Evolutionary conservation across 2,797 vertebrate genomes (phyloP), one percentile per base, ranked within the genome.

Genomic region (Pangasius larnaudii): DNA sequence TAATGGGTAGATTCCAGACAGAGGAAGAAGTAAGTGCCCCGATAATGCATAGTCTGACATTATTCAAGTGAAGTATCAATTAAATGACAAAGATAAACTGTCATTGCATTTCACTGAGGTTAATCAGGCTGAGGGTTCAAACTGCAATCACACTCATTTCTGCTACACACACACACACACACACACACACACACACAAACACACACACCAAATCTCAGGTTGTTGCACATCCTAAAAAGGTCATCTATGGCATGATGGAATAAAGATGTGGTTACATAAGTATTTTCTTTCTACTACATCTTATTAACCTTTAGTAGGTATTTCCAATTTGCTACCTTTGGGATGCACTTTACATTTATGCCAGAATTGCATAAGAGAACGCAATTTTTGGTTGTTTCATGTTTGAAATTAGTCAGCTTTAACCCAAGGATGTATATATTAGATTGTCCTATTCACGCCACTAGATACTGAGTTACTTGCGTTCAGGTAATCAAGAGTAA

Each of bases 181-280:
- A 75, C 58, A 75, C 49, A 36, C 53, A 84, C 51, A 63, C 42
- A 59, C 56, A 74, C 24, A 27, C 53, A 42, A 18, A 59, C 42
- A 67, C 36, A 78, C 51, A 67, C 51, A 63, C 36, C 42, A 33
- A 79, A 69, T 39, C 42, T 56, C 24, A 87, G 58, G 87, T 85
- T 67, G 49, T 72, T 56, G 67, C 46, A 71, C 78, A 69, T 56
- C 80, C 84, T 92, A 91, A 92, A 94, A 94, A 94, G 91, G 91
- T 93, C 88, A 93, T 75, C 82, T 71, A 46, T n/a, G 16, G 85
- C 71, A 90, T 90, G 74, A 90, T 92, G 86, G 91, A 91, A 87
- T 72, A 90, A 90, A 78, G 75, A 87, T 88, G 87, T 91, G 81
- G 88, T 92, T 86, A 91, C 56, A 90, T 85, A 86, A 78, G 87